Evolutionary conservation across 2,888 invertebrate genomes (phyloP), one percentile per base, ranked within the genome.

Genomic region (Melanophora roralis): DNA sequence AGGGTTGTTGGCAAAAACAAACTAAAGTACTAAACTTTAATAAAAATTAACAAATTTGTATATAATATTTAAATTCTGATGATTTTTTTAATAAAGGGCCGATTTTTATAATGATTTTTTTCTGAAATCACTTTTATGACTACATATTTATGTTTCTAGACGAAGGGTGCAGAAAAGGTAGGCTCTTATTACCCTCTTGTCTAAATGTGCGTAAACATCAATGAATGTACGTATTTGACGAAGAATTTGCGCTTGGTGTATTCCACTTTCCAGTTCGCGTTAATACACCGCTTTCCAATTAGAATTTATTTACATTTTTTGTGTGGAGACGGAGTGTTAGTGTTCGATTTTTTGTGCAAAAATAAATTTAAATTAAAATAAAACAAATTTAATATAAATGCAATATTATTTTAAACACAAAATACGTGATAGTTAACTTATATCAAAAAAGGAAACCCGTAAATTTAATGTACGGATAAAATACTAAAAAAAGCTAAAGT

Each of bases 261-360:
- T 60, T 67, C 34, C 80, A 76, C 65, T 21, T 83, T 84, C 84
- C 84, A 83, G 71, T 82, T 83, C 69, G 69, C 81, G 74, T 72
- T 62, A 80, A 83, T 77, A 79, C 77, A 80, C 84, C 84, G 84
- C 82, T 83, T 85, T 86, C 85, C 85, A 85, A 84, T 84, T 77
- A 65, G 72, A 83, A 81, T 82, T 83, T 87, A 86, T 88, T 87
- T 87, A 87, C 84, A 83, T 84, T 86, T 86, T 87, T 86, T 86
- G 86, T 83, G 74, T 85, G 83, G 83, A 84, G 85, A 85, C 84
- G 72, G 84, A 82, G 84, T 83, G 83, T 82, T 76, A 67, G 80
- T 80, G 67, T 80, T 71, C 77, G 77, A 68, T 49, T 69, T 59
- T 71, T 71, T 74, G 69, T 77, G 74, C 60, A 65, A 68, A 74